Conservation (phyloP, 1,140 invertebrate species). For the Saccostrea echinata region DNA sequence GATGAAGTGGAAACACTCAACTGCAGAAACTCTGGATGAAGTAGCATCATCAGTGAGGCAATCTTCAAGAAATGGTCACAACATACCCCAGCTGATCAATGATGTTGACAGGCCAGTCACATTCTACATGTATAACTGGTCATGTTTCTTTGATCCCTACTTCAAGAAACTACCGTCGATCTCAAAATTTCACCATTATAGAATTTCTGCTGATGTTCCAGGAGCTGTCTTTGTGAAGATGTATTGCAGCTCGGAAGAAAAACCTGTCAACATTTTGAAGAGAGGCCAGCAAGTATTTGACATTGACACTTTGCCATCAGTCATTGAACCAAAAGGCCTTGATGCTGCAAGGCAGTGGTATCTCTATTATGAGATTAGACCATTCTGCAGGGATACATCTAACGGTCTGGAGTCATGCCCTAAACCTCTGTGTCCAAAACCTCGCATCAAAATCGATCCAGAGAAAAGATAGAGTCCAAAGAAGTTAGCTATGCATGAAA, state of each 20-base stretch:
- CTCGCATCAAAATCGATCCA: background rate
- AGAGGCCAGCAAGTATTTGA: background rate
- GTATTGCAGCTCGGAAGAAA: background rate
- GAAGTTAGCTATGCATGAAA: background rate
- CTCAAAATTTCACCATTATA: slow-evolving; percentile 45
- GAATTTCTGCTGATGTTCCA: slow-evolving; percentile 8
- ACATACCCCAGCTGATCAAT: slow-evolving; percentile 52
- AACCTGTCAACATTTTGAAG: slow-evolving; percentile 14
- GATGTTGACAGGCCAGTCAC: slow-evolving; percentile 37
- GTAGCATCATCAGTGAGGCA: slow-evolving; percentile 8
- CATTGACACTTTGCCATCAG: background rate
- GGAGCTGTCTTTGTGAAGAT: slow-evolving; percentile 34
- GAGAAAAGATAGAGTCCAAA: background rate
- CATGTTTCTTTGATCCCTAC: slow-evolving; percentile 34
- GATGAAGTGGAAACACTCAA: slow-evolving; percentile 45
- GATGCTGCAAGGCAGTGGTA: slow-evolving; percentile 47
- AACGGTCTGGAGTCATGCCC: slow-evolving; percentile 1
- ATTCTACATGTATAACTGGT: slow-evolving; percentile 57
- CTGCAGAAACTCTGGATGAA: slow-evolving; percentile 42
- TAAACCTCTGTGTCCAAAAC: slow-evolving; percentile 37
- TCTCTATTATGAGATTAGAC: slow-evolving; percentile 45
- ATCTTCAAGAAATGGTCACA: slow-evolving; percentile 50
- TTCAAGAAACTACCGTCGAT: slow-evolving; percentile 50
- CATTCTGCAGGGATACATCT: background rate
- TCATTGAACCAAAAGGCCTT: slow-evolving; percentile 25